Evolutionary conservation across 2,113 vertebrate genomes (phyloP).

Genomic region (Pteronura brasiliensis): DNA sequence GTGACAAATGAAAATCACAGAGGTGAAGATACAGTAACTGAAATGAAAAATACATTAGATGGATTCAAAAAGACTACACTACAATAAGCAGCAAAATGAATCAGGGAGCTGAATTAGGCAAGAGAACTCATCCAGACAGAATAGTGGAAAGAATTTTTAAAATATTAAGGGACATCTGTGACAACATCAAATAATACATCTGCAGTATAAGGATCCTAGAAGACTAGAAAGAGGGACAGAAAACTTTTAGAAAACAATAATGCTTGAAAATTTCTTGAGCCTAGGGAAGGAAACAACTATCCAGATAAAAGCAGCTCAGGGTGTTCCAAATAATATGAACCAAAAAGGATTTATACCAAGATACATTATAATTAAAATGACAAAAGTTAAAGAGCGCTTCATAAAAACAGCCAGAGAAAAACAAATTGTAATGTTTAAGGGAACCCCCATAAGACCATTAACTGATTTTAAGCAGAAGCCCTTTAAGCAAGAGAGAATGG

Average conservation of each 20-base stretch:
- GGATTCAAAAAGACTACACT: neutral
- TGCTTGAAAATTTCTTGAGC: neutral
- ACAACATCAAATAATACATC: no score
- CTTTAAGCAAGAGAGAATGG: neutral
- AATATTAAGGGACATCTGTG: neutral
- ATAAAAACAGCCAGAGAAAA: neutral
- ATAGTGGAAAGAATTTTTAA: neutral
- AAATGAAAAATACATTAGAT: neutral
- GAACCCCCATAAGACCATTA: neutral
- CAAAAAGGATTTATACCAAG: no score
- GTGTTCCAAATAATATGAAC: no score
- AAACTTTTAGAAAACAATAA: neutral
- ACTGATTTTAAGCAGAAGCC: neutral
- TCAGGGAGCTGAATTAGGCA: neutral
- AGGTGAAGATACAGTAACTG: neutral
- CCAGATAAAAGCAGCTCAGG: neutral
- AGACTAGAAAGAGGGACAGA: neutral
- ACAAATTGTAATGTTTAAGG: neutral
- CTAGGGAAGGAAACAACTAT: neutral
- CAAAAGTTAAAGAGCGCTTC: no score
- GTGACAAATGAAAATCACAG: neutral
- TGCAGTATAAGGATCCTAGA: neutral
- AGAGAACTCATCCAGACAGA: neutral
- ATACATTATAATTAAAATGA: no score
- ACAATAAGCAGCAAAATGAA: neutral